phyloP scores from a whole-genome alignment of 2,888 invertebrate genomes.

The Ctena decussata region DNA sequence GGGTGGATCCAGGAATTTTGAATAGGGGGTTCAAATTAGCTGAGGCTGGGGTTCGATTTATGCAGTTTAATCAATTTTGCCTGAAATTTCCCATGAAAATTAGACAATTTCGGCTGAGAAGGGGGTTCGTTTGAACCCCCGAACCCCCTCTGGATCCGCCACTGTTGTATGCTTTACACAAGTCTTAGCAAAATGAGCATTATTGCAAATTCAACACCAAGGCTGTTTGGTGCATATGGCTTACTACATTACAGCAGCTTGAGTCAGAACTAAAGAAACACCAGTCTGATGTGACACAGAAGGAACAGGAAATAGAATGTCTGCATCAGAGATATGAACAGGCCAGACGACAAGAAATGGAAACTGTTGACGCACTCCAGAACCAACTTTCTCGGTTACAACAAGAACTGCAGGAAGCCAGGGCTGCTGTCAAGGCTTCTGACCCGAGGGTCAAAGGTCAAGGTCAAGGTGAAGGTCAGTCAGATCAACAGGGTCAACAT shows the following conservation, averaged over 20 bases:
- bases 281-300: constrained; percentile 41
- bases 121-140: too few species aligned
- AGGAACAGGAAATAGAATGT: constrained; percentile 55
- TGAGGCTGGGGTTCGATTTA: too few species aligned
- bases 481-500: constrained; percentile 19
- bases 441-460: not conserved
- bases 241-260: constrained; percentile 17
- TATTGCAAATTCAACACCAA: too few species aligned
- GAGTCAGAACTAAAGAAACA: constrained; percentile 55
- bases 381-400: constrained; percentile 52
- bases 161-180: not conserved
- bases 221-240: too few species aligned
- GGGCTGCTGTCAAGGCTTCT: constrained; percentile 12
- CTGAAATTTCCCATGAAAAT: too few species aligned
- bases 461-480: constrained; percentile 29
- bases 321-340: constrained; percentile 57
- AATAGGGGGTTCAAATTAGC: too few species aligned
- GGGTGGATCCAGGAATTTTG: too few species aligned
- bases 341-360: constrained; percentile 48
- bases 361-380: constrained; percentile 58
- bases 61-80: too few species aligned
- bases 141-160: too few species aligned
- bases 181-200: constrained; percentile 44
- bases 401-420: constrained; percentile 45
- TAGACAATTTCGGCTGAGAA: too few species aligned